Evolutionary conservation across 1,140 invertebrate species (phyloP).

Genomic region (Leptinotarsa defecta): DNA sequence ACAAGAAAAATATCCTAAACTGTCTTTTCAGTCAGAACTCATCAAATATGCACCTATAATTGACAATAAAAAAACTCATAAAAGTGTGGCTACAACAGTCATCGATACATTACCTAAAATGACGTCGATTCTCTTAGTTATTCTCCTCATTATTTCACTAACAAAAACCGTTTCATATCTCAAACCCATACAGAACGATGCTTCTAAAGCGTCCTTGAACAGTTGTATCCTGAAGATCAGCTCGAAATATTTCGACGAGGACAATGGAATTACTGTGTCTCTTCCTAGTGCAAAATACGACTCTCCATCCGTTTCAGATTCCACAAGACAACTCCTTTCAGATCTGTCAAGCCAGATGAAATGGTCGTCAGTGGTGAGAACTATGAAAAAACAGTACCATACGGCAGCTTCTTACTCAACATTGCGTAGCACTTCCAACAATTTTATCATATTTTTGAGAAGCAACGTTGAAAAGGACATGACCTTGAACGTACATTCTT

Average conservation of each 20-base stretch:
- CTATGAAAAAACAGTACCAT: not conserved
- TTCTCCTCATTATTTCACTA: not conserved
- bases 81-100: not conserved
- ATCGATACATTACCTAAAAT: not conserved
- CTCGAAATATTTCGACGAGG: not conserved
- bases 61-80: not conserved
- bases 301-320: not conserved
- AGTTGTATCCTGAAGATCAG: not conserved
- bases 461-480: not conserved
- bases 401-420: not conserved
- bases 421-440: not conserved
- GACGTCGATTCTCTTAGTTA: not conserved
- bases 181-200: not conserved
- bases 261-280: not conserved
- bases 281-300: not conserved
- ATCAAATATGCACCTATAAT: not conserved
- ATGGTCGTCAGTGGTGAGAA: not conserved
- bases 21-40: not conserved
- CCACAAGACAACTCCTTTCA: not conserved
- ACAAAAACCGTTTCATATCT: not conserved
- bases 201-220: not conserved
- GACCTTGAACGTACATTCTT: not conserved
- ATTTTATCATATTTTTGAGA: slow-evolving; percentile 1
- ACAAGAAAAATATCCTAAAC: slow-evolving; percentile 5
- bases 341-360: not conserved